Evolutionary conservation across 2,797 vertebrate species (phyloP).

Genomic region (Anomalospiza imberbis): DNA sequence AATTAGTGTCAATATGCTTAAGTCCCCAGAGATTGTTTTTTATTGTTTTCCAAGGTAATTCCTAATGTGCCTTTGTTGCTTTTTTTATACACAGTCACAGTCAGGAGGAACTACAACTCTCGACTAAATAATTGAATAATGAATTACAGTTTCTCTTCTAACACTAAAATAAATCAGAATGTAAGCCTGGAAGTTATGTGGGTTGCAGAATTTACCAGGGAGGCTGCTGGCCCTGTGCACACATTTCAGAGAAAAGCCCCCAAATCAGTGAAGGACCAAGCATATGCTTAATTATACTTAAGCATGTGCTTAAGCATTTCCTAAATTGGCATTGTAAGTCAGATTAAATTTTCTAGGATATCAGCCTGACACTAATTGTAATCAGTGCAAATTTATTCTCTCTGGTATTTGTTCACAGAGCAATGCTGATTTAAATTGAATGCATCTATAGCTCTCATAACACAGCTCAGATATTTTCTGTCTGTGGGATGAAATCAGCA

Average conservation of each 20-base stretch:
- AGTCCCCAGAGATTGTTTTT: not conserved
- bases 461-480: not conserved
- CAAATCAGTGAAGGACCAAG: not conserved
- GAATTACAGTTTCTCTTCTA: not conserved
- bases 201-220: not conserved
- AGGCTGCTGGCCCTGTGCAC: not conserved
- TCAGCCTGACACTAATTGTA: conserved; percentile 51
- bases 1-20: not conserved
- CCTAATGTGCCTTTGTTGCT: not conserved
- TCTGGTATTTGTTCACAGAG: not conserved
- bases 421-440: not conserved
- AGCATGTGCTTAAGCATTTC: not conserved
- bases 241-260: not conserved
- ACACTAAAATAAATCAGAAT: not conserved
- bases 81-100: not conserved
- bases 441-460: not conserved
- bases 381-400: conserved; percentile 58
- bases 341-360: not conserved
- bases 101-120: not conserved
- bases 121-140: not conserved
- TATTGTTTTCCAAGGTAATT: not conserved
- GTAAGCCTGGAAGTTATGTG: not conserved
- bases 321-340: conserved; percentile 8
- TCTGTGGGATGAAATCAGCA: not conserved
- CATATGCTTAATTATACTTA: conserved; percentile 26